phyloP scores from a whole-genome alignment of 2,797 vertebrate genomes.

The Ciconia nigra region DNA sequence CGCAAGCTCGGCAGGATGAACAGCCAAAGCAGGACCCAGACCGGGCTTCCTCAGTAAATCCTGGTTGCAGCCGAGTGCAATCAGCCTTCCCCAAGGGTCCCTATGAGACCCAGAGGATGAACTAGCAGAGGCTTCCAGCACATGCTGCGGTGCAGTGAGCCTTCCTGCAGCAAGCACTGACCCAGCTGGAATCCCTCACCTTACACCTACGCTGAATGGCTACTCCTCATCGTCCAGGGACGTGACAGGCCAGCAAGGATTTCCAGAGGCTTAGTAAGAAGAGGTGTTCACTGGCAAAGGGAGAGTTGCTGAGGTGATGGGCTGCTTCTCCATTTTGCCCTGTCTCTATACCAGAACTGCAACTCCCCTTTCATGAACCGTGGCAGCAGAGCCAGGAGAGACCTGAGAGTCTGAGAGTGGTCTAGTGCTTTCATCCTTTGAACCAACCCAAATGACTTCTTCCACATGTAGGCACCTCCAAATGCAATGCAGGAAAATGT shows the following conservation, averaged over 20 bases:
- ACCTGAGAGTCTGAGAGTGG: not conserved
- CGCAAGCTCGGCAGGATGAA: not conserved
- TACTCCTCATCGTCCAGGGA: not conserved
- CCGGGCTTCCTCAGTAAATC: not conserved
- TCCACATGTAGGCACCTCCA: not conserved
- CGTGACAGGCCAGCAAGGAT: not conserved
- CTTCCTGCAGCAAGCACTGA: not conserved
- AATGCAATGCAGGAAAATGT: not conserved
- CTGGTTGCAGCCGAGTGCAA: not conserved
- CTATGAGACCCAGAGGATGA: not conserved
- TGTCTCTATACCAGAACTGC: not conserved
- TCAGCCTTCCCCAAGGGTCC: not conserved
- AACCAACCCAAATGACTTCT: not conserved
- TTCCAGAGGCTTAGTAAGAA: not conserved
- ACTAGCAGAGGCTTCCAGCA: not conserved
- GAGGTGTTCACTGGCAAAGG: not conserved
- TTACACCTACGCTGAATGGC: not conserved
- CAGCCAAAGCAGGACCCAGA: not conserved
- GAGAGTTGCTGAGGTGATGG: not conserved
- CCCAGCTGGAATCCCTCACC: not conserved
- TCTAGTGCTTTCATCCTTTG: not conserved
- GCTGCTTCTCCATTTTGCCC: not conserved
- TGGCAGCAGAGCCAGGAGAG: not conserved
- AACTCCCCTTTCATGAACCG: not conserved
- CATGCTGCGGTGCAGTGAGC: not conserved